Conservation (phyloP, 2,888 invertebrate genomes). For the Philereme transversata region DNA sequence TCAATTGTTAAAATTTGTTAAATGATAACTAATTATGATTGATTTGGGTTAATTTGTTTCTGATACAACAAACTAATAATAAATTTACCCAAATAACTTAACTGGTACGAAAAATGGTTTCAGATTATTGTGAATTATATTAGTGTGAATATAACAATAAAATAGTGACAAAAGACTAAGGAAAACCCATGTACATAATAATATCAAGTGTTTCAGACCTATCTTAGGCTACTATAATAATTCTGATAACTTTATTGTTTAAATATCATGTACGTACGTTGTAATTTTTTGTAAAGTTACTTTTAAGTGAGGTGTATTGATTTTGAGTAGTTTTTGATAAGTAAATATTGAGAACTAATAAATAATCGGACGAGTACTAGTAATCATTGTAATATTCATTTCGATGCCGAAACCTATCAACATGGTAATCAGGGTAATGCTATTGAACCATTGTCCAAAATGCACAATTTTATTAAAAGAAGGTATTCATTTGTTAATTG, state of each 20-base stretch:
- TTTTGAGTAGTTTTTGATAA: conserved; percentile 82
- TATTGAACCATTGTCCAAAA: conserved; percentile 13
- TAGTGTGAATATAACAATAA: conserved; percentile 78
- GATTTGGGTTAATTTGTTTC: too few relatives aligned
- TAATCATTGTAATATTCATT: conserved; percentile 30
- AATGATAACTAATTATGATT: too few relatives aligned
- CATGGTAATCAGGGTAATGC: conserved; percentile 78
- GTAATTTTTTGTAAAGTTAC: conserved; percentile 79
- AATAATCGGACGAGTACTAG: conserved; percentile 69
- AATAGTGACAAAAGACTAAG: conserved; percentile 71
- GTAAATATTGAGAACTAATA: conserved; percentile 74
- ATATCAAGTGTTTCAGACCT: conserved; percentile 66
- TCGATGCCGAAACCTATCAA: conserved; percentile 41
- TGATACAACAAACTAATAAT: too few relatives aligned
- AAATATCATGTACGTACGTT: conserved; percentile 69
- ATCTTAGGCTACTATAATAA: conserved; percentile 44
- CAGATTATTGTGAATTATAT: conserved; percentile 42
- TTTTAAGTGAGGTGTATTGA: conserved; percentile 71
- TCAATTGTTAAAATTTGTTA: too few relatives aligned
- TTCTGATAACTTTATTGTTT: conserved; percentile 39
- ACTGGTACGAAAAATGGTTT: neutral
- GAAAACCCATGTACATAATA: conserved; percentile 50
- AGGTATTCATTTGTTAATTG: neutral
- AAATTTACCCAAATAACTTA: too few relatives aligned
- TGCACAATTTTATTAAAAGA: conserved; percentile 6